A percentile compares a stretch with the other conserved stretches of the same genome.
Conservation (phyloP, 2,888 invertebrate genomes). For the Mechanitis mazaeus region DNA sequence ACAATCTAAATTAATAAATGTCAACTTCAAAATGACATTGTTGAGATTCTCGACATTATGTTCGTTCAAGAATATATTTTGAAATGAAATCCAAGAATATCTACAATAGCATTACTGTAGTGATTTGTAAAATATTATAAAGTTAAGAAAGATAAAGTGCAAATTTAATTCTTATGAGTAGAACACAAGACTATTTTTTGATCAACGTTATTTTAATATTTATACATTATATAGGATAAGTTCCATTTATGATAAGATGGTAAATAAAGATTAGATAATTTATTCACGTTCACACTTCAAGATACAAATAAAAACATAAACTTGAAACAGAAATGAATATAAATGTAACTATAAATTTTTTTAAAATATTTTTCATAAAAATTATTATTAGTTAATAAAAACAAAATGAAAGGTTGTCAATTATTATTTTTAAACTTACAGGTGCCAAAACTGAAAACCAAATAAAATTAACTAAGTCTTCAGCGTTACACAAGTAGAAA, state of each 20-base stretch:
- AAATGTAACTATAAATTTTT: too few relatives aligned
- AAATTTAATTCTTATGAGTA: neutral
- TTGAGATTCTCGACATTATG: conserved; percentile 8
- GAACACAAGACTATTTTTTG: neutral
- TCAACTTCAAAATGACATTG: conserved; percentile 13
- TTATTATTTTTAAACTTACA: too few relatives aligned
- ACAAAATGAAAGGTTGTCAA: too few relatives aligned
- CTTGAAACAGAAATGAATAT: too few relatives aligned
- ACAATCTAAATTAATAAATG: conserved; percentile 1
- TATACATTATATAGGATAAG: neutral
- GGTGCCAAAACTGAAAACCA: too few relatives aligned
- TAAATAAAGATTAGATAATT: conserved; percentile 5
- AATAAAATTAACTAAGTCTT: neutral
- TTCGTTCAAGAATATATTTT: conserved; percentile 8
- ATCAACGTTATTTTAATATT: neutral
- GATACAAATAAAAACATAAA: neutral
- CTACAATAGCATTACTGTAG: neutral
- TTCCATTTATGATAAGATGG: conserved; percentile 6
- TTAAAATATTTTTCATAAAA: too few relatives aligned
- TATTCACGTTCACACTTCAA: neutral
- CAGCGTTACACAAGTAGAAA: neutral
- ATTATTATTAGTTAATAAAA: too few relatives aligned
- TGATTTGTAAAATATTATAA: neutral
- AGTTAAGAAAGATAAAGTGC: neutral
- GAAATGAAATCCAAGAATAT: conserved; percentile 6